A percentile compares a stretch with the other conserved stretches of the same genome.
These are phyloP conservation scores for Siderastrea siderea DNA, from an alignment of 92 coral and sea anemone genomes.

Conservation along the genomic window DNA sequence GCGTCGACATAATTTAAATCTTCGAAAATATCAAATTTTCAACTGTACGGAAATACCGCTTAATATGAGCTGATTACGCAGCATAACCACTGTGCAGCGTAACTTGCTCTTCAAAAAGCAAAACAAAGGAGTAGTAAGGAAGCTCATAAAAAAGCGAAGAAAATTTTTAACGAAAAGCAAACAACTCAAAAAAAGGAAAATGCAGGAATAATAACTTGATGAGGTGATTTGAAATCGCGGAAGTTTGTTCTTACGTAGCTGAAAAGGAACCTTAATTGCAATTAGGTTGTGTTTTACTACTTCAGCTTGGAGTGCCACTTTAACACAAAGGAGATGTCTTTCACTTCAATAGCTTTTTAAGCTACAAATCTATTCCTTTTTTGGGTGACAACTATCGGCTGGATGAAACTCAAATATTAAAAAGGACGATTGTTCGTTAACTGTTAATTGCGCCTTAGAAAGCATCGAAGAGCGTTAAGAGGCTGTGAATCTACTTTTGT, in stretches of 20 bases:
- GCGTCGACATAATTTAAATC: background rate
- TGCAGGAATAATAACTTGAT: background rate
- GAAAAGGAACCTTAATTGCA: conserved; percentile 7
- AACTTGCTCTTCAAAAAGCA: too few relatives aligned
- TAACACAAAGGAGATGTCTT: conserved; percentile 1
- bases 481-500: background rate
- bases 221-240: conserved; percentile 9
- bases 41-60: background rate
- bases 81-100: too few relatives aligned
- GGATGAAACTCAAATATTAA: conserved; percentile 9
- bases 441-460: conserved; percentile 23
- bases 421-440: background rate
- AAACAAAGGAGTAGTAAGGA: background rate
- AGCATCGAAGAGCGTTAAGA: background rate
- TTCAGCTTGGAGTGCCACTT: background rate
- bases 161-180: conserved; percentile 6
- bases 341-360: conserved; percentile 13
- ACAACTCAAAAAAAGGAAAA: background rate
- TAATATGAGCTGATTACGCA: too few relatives aligned
- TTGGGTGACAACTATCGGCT: conserved; percentile 1
- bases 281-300: background rate
- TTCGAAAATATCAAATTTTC: background rate
- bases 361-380: background rate
- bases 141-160: background rate
- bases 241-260: background rate